Evolutionary conservation across 37 sponge, comb jelly and placozoan species (phyloP).

Genomic region (Geodia barretti): DNA sequence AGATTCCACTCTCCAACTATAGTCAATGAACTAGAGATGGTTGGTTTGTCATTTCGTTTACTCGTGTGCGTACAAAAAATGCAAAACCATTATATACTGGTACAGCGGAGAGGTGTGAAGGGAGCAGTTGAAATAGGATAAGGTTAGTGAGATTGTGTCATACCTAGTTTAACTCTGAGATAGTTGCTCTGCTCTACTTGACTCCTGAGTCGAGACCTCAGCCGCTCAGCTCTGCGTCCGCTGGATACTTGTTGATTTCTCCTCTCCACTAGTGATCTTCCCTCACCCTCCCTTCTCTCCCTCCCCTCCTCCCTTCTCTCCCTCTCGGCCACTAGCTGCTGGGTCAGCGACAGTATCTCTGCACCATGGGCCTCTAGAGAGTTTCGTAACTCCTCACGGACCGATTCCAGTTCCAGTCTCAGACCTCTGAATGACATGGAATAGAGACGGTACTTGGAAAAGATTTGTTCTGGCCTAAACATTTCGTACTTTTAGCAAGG

Average conservation of each 20-base stretch:
- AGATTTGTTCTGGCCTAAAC: too few species aligned
- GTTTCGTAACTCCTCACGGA: background rate
- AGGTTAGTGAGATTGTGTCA: background rate
- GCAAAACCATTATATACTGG: too few species aligned
- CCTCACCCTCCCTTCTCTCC: background rate
- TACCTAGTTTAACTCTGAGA: slow-evolving; percentile 64
- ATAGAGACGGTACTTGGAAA: background rate
- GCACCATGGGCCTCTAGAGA: too few species aligned
- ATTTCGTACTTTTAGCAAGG: too few species aligned
- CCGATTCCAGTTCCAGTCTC: background rate
- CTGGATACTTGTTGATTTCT: background rate
- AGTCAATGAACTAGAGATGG: background rate
- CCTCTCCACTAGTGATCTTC: too few species aligned
- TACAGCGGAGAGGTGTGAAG: background rate
- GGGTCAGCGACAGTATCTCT: background rate
- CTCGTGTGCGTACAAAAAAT: too few species aligned
- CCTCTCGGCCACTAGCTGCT: background rate
- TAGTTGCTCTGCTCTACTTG: slow-evolving; percentile 49
- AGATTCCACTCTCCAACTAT: too few species aligned
- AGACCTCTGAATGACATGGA: background rate
- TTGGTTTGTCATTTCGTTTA: too few species aligned
- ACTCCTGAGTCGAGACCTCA: slow-evolving; percentile 11
- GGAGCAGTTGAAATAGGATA: background rate
- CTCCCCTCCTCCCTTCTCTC: background rate
- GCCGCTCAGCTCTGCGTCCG: background rate